phyloP scores from a whole-genome alignment of 2,888 invertebrate genomes.

The Meganola albula region DNA sequence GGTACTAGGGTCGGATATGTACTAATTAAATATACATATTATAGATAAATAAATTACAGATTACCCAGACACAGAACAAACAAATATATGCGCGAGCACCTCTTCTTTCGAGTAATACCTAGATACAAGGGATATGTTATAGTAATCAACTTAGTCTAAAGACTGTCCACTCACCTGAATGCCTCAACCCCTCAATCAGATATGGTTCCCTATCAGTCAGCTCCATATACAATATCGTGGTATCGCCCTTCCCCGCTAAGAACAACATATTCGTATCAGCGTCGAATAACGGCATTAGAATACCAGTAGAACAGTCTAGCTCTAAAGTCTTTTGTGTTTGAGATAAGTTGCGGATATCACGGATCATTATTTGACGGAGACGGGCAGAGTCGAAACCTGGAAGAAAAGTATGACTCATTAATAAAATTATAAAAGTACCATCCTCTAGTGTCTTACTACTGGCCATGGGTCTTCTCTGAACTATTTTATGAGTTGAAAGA shows the following conservation, averaged over 20 bases:
- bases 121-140: no score
- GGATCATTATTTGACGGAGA: constrained; percentile 90
- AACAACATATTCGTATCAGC: constrained; percentile 97
- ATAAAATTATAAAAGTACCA: not conserved
- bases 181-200: constrained; percentile 91
- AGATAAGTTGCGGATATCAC: constrained; percentile 89
- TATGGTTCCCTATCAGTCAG: constrained; percentile 92
- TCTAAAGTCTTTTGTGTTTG: constrained; percentile 87
- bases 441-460: not conserved
- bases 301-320: constrained; percentile 91
- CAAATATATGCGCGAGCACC: no score
- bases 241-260: constrained; percentile 96
- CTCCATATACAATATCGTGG: constrained; percentile 93
- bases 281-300: constrained; percentile 95
- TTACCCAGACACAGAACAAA: no score
- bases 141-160: constrained; percentile 5
- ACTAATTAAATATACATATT: no score
- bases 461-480: no score
- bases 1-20: no score
- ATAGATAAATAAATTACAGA: no score
- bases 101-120: no score
- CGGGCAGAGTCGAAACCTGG: constrained; percentile 89
- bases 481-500: no score
- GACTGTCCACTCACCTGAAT: constrained; percentile 76
- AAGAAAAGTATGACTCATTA: not conserved